phyloP scores from a whole-genome alignment of 2,888 invertebrate genomes.

The Auanema freiburgensis region DNA sequence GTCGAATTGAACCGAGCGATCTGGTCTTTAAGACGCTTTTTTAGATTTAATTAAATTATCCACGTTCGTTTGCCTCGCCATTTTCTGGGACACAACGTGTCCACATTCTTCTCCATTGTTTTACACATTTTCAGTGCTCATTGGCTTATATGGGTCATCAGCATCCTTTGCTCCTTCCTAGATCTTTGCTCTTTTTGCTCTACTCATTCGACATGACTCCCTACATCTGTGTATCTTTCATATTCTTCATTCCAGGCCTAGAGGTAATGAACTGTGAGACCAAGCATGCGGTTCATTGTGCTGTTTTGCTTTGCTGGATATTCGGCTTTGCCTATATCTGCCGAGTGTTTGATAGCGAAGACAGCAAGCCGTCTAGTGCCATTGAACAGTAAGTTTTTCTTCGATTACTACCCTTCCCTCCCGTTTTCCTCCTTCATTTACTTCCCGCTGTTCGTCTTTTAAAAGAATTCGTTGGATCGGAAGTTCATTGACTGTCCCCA shows the following conservation, averaged over 20 bases:
- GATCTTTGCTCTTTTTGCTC: no score
- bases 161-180: no score
- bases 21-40: no score
- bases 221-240: no score
- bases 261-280: constrained; percentile 54
- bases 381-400: constrained; percentile 29
- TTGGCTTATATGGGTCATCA: no score
- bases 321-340: constrained; percentile 56
- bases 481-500: neutral
- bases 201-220: no score
- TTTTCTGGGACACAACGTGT: no score
- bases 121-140: no score
- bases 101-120: no score
- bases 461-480: neutral
- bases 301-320: constrained; percentile 57
- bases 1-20: no score
- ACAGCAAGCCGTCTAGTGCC: constrained; percentile 32
- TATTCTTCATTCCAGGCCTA: constrained; percentile 26
- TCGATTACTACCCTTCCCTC: neutral
- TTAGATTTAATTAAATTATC: no score
- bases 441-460: constrained; percentile 1
- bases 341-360: constrained; percentile 47
- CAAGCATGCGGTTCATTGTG: constrained; percentile 59
- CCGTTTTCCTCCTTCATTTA: neutral
- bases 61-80: no score